Evolutionary conservation across 1,140 invertebrate species (phyloP), one percentile per base, ranked within the genome.

Genomic region (Dendrolimus kikuchii): DNA sequence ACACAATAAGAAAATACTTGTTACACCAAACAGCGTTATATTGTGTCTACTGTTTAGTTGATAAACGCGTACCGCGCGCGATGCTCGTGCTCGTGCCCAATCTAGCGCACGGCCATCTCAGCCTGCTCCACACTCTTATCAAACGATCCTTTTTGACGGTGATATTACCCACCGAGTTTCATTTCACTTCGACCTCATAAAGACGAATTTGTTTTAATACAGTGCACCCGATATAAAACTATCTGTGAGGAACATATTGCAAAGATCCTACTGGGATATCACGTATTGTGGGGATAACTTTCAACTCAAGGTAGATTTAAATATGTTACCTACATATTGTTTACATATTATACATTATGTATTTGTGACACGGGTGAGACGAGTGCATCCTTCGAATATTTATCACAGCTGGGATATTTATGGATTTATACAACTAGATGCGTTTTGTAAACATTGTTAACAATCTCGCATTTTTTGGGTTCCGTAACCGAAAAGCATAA

Each of bases 1-100:
- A 71, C 65, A 63, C 65, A 71, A 45, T 57, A 59, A 72, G 68
- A 74, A 67, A 74, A 71, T 23, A 23, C 59, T 64, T 53, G 57
- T 61, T 70, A 59, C 55, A 55, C 62, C 68, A 55, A 64, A 71
- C 48, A 71, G 36, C 38, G 46, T 54, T 69, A 68, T 74, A 65
- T 69, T 67, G 64, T 75, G 77, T 78, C 77, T 76, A 77, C 68
- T 82, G 77, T 69, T 82, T 82, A 82, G 79, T 82, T 82, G 76
- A 79, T 79, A 81, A 76, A 60, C 70, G 74, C 58, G 60, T 55
- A 63, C 62, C 71, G 77, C 58, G 71, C 71, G 72, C 62, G 62
- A 49, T 70, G 67, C 76, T 61, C 66, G 78, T 77, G 68, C 66
- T 49, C 40, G 10, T 9, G 46, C 39, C 37, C 23, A 23, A 23